These are phyloP conservation scores for Catamblyrhynchus diadema DNA, from an alignment of 2,797 vertebrate species.

Conservation along the genomic window DNA sequence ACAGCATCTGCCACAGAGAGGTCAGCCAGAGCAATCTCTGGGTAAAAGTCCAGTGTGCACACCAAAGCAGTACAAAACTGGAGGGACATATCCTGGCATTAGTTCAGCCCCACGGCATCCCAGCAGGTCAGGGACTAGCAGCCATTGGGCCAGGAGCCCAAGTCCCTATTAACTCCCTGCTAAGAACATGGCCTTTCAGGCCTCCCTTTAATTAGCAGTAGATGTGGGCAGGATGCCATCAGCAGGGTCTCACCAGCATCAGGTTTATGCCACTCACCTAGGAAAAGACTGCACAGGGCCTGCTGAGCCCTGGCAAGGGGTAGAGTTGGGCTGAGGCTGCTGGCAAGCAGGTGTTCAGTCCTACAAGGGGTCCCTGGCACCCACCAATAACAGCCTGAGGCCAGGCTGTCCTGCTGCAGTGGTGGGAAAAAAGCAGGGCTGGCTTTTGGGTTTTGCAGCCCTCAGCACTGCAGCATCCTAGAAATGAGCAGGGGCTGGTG, in stretches of 20 bases:
- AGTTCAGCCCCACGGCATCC: neutral
- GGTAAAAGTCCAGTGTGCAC: neutral
- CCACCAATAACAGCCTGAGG: rapidly evolving
- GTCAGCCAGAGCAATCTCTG: neutral
- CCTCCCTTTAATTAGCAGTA: neutral
- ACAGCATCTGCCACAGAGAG: neutral
- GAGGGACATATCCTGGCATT: rapidly evolving
- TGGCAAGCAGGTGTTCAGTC: rapidly evolving
- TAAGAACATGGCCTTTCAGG: neutral
- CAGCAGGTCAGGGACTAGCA: neutral
- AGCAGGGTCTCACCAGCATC: neutral
- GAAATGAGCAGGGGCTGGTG: neutral
- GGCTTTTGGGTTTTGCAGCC: neutral
- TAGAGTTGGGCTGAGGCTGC: neutral
- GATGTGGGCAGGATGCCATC: neutral
- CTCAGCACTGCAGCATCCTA: neutral
- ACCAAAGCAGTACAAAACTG: neutral
- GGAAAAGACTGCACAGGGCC: neutral
- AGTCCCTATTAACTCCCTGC: neutral
- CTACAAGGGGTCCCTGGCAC: neutral
- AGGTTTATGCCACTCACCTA: neutral
- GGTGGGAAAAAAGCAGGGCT: neutral
- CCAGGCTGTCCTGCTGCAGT: neutral
- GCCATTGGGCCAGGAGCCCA: neutral
- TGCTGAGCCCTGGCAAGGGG: neutral